Base-by-base conservation (phyloP, 2,113 vertebrate species). In the Micromys minutus region DNA sequence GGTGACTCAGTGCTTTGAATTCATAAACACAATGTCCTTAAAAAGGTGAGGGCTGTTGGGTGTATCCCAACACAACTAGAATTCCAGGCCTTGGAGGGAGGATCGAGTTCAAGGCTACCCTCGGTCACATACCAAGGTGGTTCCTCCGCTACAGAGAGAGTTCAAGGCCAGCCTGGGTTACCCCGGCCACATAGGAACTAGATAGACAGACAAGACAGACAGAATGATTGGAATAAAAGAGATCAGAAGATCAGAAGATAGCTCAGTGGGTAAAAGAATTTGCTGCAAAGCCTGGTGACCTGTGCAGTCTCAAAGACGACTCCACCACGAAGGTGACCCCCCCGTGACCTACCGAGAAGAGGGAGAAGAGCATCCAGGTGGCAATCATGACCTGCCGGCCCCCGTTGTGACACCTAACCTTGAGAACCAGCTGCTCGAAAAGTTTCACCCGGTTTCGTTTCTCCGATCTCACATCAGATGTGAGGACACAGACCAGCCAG, bases 311-410 rank as follows among this genome's bases (percentile, higher is more conserved):
- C 52, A 31, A 50, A 7, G 24, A 50, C 80, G 8, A 21, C 65
- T 21, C 39, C 10, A 24, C 81, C 63, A 72, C 0, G 0, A 76
- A 86, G 95, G 65, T 1, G 0, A 0, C 42, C 31, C 0, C 42
- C 31, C 0, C 0, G 81, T 85, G 84, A 97, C 87, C 86, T 93
- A 97, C 83, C 95, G 92, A 83, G 86, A 98, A 96, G 91, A 96
- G 50, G 3, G 83, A 97, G 57, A 93, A 97, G 22, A 92, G 65
- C 80, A 97, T 97, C 94, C 95, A 98, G 90, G 90, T 0, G 81
- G 97, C 93, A 75, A 93, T 94, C 63, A 91, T 87, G 89, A 69
- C 65, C 92, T 4, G 6, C 55, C 79, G 17, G 17, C 31, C 61
- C 63, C 87, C 69, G 50, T 47, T 9, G 57, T 76, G 31, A 95